Evolutionary conservation across 2,113 vertebrate species (phyloP), one percentile per base, ranked within the genome.

Genomic region (Actenoides lindsayi): DNA sequence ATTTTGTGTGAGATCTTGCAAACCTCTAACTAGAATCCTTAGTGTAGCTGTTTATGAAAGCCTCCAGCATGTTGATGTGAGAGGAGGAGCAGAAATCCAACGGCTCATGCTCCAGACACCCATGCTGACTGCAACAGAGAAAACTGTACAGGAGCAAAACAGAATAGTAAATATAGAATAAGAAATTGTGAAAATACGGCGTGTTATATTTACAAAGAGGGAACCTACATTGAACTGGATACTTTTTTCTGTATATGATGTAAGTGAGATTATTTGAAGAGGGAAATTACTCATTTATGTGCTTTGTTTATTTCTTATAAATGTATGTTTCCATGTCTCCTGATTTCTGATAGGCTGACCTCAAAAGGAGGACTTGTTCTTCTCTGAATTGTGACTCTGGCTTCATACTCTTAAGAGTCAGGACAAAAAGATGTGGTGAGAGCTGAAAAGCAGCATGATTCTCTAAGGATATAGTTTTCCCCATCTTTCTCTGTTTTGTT

Each of bases 131-230:
- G 91, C 95, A 92, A 35, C 8, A 90, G 93, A 92, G 91, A 86
- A 93, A 94, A 91, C 83, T 82, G 56, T 44, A 50, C 41, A 86
- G 81, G 89, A 96, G 86, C 89, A 95, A 94, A 95, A 63, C 68
- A 79, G 77, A 74, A 69, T 90, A 91, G 92, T 96, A 96, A 96
- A 95, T 94, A 95, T 8, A 91, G 84, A 91, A 91, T 87, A 93
- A 93, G 83, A 80, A 91, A 92, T 93, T 0, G 2, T 81, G 71
- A 87, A 71, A 77, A 89, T 76, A 59, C 89, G 87, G 42, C 74
- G 77, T 85, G 83, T 74, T 93, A 27, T 56, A 89, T 78, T 91
- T 95, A 59, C 20, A 23, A 90, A 64, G 81, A 82, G 33, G 31
- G 35, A 80, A 80, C 37, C 18, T 69, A 35, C 17, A 67, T 25